Evolutionary conservation across 2,888 invertebrate genomes (phyloP), one percentile per base, ranked within the genome.

Genomic region (Dasypogon diadema): DNA sequence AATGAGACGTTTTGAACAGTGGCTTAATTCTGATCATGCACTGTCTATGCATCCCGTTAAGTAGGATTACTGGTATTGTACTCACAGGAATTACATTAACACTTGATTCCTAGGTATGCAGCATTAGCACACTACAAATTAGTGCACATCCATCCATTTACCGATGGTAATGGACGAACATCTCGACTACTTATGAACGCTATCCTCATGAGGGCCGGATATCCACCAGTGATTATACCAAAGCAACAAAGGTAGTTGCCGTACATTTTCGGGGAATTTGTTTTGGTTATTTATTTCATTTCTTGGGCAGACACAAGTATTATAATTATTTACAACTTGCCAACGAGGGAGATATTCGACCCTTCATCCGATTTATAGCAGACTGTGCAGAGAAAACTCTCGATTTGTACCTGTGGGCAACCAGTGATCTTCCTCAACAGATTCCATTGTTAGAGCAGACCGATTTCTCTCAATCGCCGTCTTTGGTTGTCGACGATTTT

Each of bases 41-140:
- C 86, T 93, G 78, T 91, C 92, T 51, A 87, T 98, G 85, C 97
- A 98, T 88, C 96, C 97, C 18, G 93, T 98, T 3, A 91, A 92
- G 90, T 92, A 83, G 79, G 81, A 79, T 10, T 1, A 14, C 21
- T 65, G 10, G n/a, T n/a, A n/a, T n/a, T n/a, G n/a, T 10, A 46
- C n/a, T n/a, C 16, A 16, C 30, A 68, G 24, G 12, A 58, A 5
- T 26, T 58, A 2, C 24, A 58, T 6, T 21, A n/a, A 22, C 42
- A 46, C 42, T 78, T 81, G 82, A 82, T 30, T 30, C 34, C 77
- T 80, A 95, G 96, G 85, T 94, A 94, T 83, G 98, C 98, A 68
- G 98, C 99, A 0, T 87, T 98, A 73, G 98, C 97, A 0, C 99
- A 99, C 87, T 99, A 98, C 87, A 97, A 97, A 87, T 86, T 99